A percentile compares a stretch with the other conserved stretches of the same genome.
Conservation (phyloP, 1,140 invertebrate species). For the Sipha flava region DNA sequence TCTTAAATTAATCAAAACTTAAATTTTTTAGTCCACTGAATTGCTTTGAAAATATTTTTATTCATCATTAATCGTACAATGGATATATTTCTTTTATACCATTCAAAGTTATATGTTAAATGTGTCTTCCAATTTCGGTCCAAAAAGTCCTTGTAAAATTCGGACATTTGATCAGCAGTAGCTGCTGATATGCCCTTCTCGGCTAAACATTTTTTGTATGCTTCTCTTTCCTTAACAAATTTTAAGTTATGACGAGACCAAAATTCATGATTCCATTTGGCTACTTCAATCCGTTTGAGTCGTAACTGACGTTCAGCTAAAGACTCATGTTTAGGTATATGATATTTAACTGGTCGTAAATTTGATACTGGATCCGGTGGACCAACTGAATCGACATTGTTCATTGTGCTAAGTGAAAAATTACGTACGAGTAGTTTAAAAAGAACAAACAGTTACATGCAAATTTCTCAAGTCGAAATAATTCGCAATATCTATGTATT, state of each 20-base stretch:
- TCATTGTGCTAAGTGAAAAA: slow-evolving; percentile 1
- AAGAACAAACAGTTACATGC: no score
- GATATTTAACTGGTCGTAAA: slow-evolving; percentile 60
- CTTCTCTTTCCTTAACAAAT: slow-evolving; percentile 58
- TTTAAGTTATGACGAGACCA: slow-evolving; percentile 67
- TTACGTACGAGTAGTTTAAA: neutral
- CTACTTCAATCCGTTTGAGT: slow-evolving; percentile 54
- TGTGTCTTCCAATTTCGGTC: slow-evolving; percentile 67
- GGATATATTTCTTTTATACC: slow-evolving; percentile 54
- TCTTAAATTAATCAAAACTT: neutral
- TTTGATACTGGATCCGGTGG: slow-evolving; percentile 70
- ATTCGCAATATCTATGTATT: no score
- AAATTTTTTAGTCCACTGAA: slow-evolving; percentile 11
- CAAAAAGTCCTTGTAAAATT: slow-evolving; percentile 73
- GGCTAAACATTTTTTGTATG: slow-evolving; percentile 50
- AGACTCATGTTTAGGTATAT: slow-evolving; percentile 55
- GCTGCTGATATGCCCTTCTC: slow-evolving; percentile 44
- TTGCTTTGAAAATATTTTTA: slow-evolving; percentile 15
- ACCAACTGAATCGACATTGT: slow-evolving; percentile 52
- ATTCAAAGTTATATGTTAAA: slow-evolving; percentile 60
- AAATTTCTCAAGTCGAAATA: no score
- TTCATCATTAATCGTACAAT: slow-evolving; percentile 24
- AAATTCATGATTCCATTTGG: slow-evolving; percentile 72
- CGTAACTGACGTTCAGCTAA: slow-evolving; percentile 55
- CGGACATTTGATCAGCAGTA: slow-evolving; percentile 72